These are phyloP conservation scores for Eulemur coronatus DNA, from an alignment of 2,797 vertebrate species.

Conservation along the genomic window DNA sequence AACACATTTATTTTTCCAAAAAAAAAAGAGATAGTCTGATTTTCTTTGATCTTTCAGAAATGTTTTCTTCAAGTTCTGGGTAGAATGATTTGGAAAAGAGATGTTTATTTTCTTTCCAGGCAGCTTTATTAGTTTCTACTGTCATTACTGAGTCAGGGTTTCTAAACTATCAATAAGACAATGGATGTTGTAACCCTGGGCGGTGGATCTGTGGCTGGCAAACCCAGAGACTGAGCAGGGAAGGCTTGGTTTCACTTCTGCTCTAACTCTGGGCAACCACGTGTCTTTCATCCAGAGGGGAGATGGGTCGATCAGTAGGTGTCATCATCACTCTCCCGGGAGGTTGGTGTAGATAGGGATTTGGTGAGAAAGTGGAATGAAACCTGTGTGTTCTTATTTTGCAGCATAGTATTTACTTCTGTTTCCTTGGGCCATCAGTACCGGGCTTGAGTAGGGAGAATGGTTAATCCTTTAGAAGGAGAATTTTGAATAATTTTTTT, in stretches of 20 bases:
- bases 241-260: background rate
- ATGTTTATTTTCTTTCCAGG: background rate
- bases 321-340: background rate
- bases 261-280: background rate
- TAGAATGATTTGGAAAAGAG: conserved; percentile 33
- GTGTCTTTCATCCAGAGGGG: background rate
- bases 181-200: background rate
- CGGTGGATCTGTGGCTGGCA: background rate
- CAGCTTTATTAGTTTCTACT: conserved; percentile 48
- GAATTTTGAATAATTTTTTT: conserved; percentile 11
- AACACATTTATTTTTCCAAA: conserved; percentile 7
- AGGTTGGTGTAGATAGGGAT: background rate
- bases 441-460: background rate
- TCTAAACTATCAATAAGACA: background rate
- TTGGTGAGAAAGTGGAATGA: background rate
- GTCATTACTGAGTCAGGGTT: background rate
- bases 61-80: conserved; percentile 43
- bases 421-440: background rate
- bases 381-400: background rate
- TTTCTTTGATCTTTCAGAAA: conserved; percentile 50
- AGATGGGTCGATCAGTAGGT: background rate
- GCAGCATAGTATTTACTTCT: background rate
- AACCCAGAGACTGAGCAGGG: background rate
- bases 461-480: background rate
- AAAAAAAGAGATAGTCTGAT: background rate